A percentile compares a stretch with the other conserved stretches of the same genome.
Evolutionary conservation across 2,888 invertebrate genomes (phyloP).

Genomic region (Cantharis lateralis): DNA sequence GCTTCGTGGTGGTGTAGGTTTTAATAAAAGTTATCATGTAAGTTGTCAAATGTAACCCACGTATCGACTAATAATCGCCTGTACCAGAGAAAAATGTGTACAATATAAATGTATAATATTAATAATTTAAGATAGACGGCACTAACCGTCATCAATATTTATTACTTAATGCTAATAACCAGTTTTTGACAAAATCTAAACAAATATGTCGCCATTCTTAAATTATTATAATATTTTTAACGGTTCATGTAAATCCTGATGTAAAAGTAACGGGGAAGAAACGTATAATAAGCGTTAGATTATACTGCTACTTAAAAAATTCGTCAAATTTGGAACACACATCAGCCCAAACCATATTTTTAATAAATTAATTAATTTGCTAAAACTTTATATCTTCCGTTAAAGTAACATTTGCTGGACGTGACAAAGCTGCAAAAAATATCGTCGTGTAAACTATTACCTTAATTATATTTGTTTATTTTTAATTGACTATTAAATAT

Average conservation of each 20-base stretch:
- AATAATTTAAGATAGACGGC: background rate
- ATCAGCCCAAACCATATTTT: background rate
- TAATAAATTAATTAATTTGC: background rate
- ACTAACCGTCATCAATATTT: conserved; percentile 1
- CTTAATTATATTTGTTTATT: background rate
- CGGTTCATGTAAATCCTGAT: background rate
- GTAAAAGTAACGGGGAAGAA: background rate
- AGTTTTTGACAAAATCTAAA: background rate
- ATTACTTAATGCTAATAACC: background rate
- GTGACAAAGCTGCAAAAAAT: background rate
- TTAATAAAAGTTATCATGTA: background rate
- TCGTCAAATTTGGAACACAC: background rate
- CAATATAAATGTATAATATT: background rate
- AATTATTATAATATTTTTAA: background rate
- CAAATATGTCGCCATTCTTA: background rate
- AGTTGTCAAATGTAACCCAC: background rate
- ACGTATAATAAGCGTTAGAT: background rate
- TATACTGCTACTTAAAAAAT: background rate
- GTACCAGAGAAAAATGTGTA: background rate
- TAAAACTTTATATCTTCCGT: background rate
- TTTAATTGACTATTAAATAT: background rate
- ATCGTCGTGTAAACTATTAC: background rate
- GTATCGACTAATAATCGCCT: background rate
- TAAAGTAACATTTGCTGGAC: background rate
- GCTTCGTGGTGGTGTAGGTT: background rate